Conservation (phyloP, 2,888 invertebrate species). For the Drosophila cracens region DNA sequence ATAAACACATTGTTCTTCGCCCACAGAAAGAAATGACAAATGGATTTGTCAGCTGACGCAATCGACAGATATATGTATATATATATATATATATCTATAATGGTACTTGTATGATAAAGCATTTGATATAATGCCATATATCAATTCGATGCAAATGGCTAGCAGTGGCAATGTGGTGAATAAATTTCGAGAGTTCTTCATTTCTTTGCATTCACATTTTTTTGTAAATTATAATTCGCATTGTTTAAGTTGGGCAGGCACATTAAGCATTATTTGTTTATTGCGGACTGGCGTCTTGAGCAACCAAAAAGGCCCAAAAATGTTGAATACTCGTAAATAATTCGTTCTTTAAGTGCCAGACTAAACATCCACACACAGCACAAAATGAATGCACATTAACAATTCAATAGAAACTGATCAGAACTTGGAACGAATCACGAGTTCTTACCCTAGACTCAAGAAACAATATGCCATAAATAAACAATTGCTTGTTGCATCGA, state of each 20-base stretch:
- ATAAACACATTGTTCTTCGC: constrained; percentile 1
- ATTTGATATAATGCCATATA: constrained; percentile 28
- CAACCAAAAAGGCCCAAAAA: constrained; percentile 38
- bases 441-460: constrained; percentile 1
- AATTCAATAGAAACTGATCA: constrained; percentile 40
- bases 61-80: background rate
- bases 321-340: constrained; percentile 70
- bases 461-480: constrained; percentile 34
- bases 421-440: constrained; percentile 15
- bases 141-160: constrained; percentile 53
- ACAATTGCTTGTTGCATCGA: constrained; percentile 18
- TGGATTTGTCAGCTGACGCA: constrained; percentile 34
- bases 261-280: constrained; percentile 73
- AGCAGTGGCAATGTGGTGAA: constrained; percentile 74
- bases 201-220: constrained; percentile 60
- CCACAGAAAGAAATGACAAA: constrained; percentile 28
- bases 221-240: constrained; percentile 71
- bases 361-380: constrained; percentile 46
- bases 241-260: constrained; percentile 64
- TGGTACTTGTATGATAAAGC: constrained; percentile 10
- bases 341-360: constrained; percentile 58
- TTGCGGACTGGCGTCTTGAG: constrained; percentile 28
- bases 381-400: constrained; percentile 25
- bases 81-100: background rate
- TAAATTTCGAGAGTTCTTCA: constrained; percentile 42